Base-by-base conservation (phyloP, 1,140 invertebrate species). In the Oryctes rhinoceros region DNA sequence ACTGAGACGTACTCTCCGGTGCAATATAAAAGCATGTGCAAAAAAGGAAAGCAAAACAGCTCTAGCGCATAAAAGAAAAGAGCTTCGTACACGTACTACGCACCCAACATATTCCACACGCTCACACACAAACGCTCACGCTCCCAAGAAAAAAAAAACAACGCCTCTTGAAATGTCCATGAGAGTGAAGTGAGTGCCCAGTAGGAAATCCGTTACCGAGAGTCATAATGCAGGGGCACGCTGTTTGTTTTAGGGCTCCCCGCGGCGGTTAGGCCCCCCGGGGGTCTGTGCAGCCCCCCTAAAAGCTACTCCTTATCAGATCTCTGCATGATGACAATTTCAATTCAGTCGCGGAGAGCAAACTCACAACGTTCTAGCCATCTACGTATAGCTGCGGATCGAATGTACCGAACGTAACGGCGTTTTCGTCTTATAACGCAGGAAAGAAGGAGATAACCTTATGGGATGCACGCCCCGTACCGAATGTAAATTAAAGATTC, bases 291-390 rank as follows among this genome's bases (percentile, higher is more conserved):
- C 81, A 67, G 81, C 82, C 83, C 81, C 85, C 83, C 83, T 84
- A 83, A 85, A 84, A 84, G 83, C 84, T 81, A 80, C 83, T 83
- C 80, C 84, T 87, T 87, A 87, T 87, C 86, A 86, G 86, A 87
- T 87, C 86, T 85, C 86, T 80, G 83, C 86, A 85, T 85, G 86
- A 87, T 86, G 86, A 87, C 86, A 87, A 86, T 87, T 87, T 83
- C 84, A 82, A 84, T 84, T 84, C 80, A 67, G 82, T 81, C 84
- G 82, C 81, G 80, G 65, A 35, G 75, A 81, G 39, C 76, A 71
- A 79, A 81, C 67, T 74, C 76, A 65, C n/a, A 49, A 39, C 80
- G 37, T 37, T 37, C 65, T 37, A 71, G 24, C 65, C 24, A 24
- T 37, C 9, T 71, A 35, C 35, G 65, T 44, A 44, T 10, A 10